A percentile compares a stretch with the other conserved stretches of the same genome.
phyloP scores from a whole-genome alignment of 2,113 vertebrate genomes.

The Clarias gariepinus region DNA sequence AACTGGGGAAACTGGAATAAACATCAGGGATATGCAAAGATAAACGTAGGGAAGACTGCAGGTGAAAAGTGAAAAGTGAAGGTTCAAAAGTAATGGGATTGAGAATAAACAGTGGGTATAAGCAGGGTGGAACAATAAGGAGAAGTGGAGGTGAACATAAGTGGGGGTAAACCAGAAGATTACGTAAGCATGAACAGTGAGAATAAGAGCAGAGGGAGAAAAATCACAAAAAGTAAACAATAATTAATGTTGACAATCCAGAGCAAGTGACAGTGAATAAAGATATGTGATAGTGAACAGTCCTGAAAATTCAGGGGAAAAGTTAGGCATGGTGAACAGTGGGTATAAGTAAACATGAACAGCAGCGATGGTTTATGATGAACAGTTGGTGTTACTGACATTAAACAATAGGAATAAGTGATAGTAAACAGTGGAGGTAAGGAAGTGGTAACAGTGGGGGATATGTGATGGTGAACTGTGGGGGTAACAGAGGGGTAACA shows the following conservation, averaged over 20 bases:
- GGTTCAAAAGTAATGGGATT: no score
- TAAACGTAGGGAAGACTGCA: background rate
- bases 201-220: background rate
- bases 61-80: background rate
- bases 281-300: background rate
- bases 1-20: background rate
- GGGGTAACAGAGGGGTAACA: no score
- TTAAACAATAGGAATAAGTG: background rate
- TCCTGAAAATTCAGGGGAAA: background rate
- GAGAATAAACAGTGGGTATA: background rate
- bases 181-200: background rate
- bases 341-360: background rate
- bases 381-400: background rate
- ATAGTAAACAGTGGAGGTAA: no score
- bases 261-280: background rate
- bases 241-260: no score
- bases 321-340: background rate
- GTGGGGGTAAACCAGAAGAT: background rate
- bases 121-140: background rate
- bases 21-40: background rate
- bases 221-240: no score
- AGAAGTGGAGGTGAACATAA: background rate
- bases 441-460: no score
- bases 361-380: fast-evolving
- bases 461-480: no score